These are phyloP conservation scores for Centruroides vittatus DNA, from an alignment of 1,140 invertebrate species.

Conservation along the genomic window DNA sequence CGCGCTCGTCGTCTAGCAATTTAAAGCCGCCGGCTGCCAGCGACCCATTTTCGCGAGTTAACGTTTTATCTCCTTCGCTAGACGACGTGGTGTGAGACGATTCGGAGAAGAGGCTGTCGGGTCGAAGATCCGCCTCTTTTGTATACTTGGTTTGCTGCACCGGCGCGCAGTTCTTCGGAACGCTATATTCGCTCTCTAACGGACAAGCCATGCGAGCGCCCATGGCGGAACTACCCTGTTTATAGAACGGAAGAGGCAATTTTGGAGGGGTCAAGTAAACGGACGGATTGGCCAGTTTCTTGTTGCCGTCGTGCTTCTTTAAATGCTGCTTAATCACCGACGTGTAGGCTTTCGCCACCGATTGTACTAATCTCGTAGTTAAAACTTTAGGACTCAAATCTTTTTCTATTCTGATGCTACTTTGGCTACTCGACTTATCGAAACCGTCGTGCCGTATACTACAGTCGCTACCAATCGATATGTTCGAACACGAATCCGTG, in stretches of 20 bases:
- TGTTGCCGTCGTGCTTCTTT: conserved; percentile 14
- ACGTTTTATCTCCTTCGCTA: conserved; percentile 18
- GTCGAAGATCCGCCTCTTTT: conserved; percentile 22
- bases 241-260: conserved; percentile 34
- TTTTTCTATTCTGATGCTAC: conserved; percentile 11
- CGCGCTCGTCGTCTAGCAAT: conserved; percentile 18
- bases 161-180: conserved; percentile 47
- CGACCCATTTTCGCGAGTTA: conserved; percentile 4
- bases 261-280: background rate
- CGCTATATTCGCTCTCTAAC: conserved; percentile 54
- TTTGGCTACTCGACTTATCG: conserved; percentile 6
- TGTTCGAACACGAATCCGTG: background rate
- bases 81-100: conserved; percentile 35
- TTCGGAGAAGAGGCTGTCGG: conserved; percentile 41
- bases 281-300: conserved; percentile 12
- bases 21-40: conserved; percentile 10
- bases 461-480: no score
- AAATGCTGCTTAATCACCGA: conserved; percentile 28
- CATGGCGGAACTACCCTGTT: conserved; percentile 62
- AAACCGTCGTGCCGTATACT: background rate
- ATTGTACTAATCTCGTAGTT: conserved; percentile 20
- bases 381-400: conserved; percentile 12
- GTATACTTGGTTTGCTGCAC: conserved; percentile 26
- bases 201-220: conserved; percentile 59
- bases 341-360: conserved; percentile 27